These are phyloP conservation scores for Odontesthes bonariensis DNA, from an alignment of 2,113 vertebrate species.

Conservation along the genomic window DNA sequence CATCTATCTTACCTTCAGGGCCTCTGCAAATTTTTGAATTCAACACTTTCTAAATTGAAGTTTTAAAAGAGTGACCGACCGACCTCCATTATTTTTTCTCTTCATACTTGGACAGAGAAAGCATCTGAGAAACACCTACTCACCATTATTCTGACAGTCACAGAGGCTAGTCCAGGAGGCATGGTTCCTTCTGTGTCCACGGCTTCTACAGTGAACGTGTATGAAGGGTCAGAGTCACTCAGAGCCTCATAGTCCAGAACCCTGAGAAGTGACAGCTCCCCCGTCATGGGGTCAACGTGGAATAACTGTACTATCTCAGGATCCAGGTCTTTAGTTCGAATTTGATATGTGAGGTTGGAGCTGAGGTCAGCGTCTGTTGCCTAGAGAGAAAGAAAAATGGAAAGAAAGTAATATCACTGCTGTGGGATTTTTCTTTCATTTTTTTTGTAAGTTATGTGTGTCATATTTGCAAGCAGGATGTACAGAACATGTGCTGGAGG, in stretches of 20 bases:
- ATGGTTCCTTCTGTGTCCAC: slow-evolving; percentile 88
- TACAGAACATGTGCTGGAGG: slow-evolving; percentile 1
- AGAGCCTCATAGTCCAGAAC: slow-evolving; percentile 93
- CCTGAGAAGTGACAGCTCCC: slow-evolving; percentile 86
- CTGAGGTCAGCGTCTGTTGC: slow-evolving; percentile 90
- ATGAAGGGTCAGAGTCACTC: slow-evolving; percentile 80
- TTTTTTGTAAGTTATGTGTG: slow-evolving; percentile 21
- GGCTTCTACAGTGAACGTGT: slow-evolving; percentile 93
- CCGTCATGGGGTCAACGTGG: slow-evolving; percentile 85
- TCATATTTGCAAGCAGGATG: slow-evolving; percentile 28
- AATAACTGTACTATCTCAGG: slow-evolving; percentile 85
- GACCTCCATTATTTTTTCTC: neutral
- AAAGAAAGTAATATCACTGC: slow-evolving; percentile 7
- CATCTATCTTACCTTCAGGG: neutral
- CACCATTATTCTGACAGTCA: slow-evolving; percentile 73
- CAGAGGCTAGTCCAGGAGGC: slow-evolving; percentile 86
- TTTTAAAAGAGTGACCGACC: neutral
- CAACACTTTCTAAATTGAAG: neutral
- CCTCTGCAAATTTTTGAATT: neutral
- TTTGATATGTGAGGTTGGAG: slow-evolving; percentile 91
- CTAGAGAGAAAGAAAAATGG: slow-evolving; percentile 69
- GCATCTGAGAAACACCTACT: slow-evolving; percentile 24
- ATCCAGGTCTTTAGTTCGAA: slow-evolving; percentile 77
- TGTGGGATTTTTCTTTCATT: neutral
- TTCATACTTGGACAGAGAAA: neutral